Percentiles rank a stretch among this genome's conserved stretches.
phyloP scores from a whole-genome alignment of 2,113 vertebrate species.

The Theropithecus gelada region DNA sequence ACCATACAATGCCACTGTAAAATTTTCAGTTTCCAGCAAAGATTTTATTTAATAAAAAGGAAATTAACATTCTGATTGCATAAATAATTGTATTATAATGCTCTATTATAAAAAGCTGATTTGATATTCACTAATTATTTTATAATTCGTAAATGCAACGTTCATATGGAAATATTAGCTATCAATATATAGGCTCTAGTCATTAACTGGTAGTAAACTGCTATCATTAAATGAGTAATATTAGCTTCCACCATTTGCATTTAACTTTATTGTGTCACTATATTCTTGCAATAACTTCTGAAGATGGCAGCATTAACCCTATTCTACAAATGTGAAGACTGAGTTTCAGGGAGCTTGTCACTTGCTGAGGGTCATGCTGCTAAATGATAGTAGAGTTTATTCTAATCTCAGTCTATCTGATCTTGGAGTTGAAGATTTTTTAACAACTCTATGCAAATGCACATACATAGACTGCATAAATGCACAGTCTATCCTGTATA shows the following conservation, averaged over 20 bases:
- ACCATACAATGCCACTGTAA: not conserved
- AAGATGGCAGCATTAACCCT: not conserved
- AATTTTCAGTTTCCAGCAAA: not conserved
- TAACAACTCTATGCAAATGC: not conserved
- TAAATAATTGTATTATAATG: not conserved
- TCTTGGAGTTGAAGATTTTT: not conserved
- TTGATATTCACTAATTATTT: not conserved
- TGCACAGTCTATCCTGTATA: not conserved
- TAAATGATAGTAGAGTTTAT: not conserved
- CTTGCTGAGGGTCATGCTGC: not conserved
- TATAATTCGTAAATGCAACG: not conserved
- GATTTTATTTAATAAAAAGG: not conserved
- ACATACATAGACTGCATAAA: not conserved
- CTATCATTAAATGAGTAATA: not conserved
- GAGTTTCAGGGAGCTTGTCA: not conserved
- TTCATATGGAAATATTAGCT: not conserved
- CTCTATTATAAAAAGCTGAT: not conserved
- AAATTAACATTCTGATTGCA: not conserved
- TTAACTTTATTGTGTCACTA: not conserved
- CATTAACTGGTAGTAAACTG: not conserved
- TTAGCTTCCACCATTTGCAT: not conserved
- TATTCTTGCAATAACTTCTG: not conserved
- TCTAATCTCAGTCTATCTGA: not conserved
- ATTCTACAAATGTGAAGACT: not conserved
- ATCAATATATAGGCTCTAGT: not conserved